Conservation (phyloP, 2,888 invertebrate species). For the Apeira syringaria region DNA sequence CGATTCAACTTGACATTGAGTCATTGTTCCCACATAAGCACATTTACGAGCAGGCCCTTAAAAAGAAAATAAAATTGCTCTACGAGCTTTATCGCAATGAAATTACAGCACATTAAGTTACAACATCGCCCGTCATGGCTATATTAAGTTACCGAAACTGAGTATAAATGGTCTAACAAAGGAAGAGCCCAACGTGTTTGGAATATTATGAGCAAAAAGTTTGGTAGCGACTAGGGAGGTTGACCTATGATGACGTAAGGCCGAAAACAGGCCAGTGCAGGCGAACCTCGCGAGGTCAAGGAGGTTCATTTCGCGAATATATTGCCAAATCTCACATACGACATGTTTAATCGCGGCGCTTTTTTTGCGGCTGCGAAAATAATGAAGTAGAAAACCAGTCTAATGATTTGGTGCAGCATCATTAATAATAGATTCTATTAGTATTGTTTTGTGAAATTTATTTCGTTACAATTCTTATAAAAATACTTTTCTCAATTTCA, state of each 20-base stretch:
- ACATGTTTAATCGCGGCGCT: constrained; percentile 46
- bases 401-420: too few relatives aligned
- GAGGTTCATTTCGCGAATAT: constrained; percentile 70
- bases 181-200: constrained; percentile 71
- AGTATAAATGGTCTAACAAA: constrained; percentile 75
- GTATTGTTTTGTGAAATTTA: too few relatives aligned
- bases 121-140: constrained; percentile 44
- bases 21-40: constrained; percentile 21
- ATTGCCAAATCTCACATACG: constrained; percentile 53
- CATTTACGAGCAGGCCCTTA: constrained; percentile 14
- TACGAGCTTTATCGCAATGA: constrained; percentile 11
- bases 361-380: constrained; percentile 10
- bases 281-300: constrained; percentile 63
- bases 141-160: constrained; percentile 56
- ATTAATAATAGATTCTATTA: too few relatives aligned
- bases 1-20: constrained; percentile 15
- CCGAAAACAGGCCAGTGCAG: constrained; percentile 73
- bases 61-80: constrained; percentile 5
- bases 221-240: constrained; percentile 68
- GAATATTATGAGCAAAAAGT: constrained; percentile 69
- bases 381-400: neutral
- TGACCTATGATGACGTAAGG: constrained; percentile 81
- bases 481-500: too few relatives aligned
- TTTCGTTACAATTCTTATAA: too few relatives aligned
- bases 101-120: constrained; percentile 25